Evolutionary conservation across 2,888 invertebrate species (phyloP), one percentile per base, ranked within the genome.

Genomic region (Monopis laevigella): DNA sequence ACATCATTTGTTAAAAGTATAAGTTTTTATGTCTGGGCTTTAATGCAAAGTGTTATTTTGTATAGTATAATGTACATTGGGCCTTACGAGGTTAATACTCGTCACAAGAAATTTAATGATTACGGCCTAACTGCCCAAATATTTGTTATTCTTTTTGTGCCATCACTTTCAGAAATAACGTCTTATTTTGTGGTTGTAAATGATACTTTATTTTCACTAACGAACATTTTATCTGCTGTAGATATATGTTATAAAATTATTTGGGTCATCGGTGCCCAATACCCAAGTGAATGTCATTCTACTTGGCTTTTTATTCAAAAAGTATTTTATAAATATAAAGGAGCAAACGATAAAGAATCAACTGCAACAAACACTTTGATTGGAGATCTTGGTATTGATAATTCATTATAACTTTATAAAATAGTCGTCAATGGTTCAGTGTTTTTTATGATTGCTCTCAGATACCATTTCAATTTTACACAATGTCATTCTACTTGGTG

Each of bases 351-450:
- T 13, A 5, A 6, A 14, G 14, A 32, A 3, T 14, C 12, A 13
- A 32, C 14, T 5, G 7, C 16, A 6, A 10, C 10, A 14, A 32
- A 32, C 14, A 32, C 32, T 5, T 13, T 32, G 4, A 11, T 32
- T 14, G 10, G 32, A 4, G 32, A 32, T 6, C 16, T 32, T 6
- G 16, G 10, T 14, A 32, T 32, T 14, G 11, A 14, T 13, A 14
- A 32, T 5, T 12, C 12, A 32, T n/a, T n/a, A n/a, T n/a, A n/a
- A n/a, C n/a, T n/a, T n/a, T n/a, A n/a, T n/a, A n/a, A n/a, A n/a
- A n/a, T n/a, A n/a, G n/a, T n/a, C n/a, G n/a, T n/a, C n/a, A 32
- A 32, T 32, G 32, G 16, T 32, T 32, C 2, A 10, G 3, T 32
- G 32, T 16, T 32, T 32, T 14, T 3, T 32, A 11, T 16, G 3